Base-by-base conservation (phyloP, 2,888 invertebrate species). In the Heliconius cydno region DNA sequence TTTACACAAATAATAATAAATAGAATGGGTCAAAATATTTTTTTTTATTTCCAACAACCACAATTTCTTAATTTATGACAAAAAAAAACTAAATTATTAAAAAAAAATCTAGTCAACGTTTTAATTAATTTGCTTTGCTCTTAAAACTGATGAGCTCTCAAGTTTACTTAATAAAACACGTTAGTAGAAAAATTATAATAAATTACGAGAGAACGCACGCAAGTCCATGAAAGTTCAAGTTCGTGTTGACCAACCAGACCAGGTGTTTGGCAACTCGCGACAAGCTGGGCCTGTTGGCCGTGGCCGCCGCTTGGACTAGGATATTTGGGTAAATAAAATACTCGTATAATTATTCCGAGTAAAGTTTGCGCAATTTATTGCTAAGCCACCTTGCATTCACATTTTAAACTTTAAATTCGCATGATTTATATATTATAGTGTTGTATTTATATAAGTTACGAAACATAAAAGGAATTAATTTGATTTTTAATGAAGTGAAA, bases 141-240 rank as follows among this genome's bases (percentile, higher is more conserved):
- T 46, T n/a, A 28, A 65, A 41, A 25, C 63, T 65, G n/a, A 67
- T 52, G 41, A 66, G 25, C 13, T 3, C 41, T 67, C 15, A n/a
- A 52, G 13, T 52, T 67, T 67, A 76, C 66, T 22, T 67, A 34
- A 67, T 67, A 67, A 67, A 52, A 67, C 30, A 67, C 46, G 52
- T 52, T 76, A 25, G 19, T 30, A 30, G 28, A 13, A 9, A 5
- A 72, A 52, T 72, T 67, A 68, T 60, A n/a, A 73, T 60, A 66
- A 25, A 15, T 65, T 77, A 34, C 52, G 66, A 75, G 72, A 71
- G 77, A 80, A 78, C 66, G 78, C 81, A 76, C 71, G 80, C 79
- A 67, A n/a, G 41, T 25, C 28, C 25, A 70, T 66, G 75, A 81
- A 79, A 81, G 75, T 81, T 83, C 83, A 83, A 83, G 82, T 82